A percentile compares a stretch with the other conserved stretches of the same genome.
Evolutionary conservation across 2,888 invertebrate genomes (phyloP).

Genomic region (Netelia inedita): DNA sequence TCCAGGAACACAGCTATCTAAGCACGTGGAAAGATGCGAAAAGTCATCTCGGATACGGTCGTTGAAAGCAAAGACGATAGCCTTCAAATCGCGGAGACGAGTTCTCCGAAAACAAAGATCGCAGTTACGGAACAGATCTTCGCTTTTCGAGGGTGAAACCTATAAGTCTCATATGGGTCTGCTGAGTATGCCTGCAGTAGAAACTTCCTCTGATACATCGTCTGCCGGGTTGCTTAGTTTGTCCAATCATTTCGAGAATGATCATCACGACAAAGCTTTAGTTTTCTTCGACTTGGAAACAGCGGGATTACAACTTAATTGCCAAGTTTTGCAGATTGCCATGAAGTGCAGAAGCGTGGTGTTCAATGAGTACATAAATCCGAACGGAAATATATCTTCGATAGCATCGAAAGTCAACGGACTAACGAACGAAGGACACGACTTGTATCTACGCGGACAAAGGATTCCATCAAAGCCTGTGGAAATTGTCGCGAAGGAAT

Average conservation of each 20-base stretch:
- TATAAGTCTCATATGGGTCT: slow-evolving; percentile 26
- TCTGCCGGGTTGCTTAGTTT: slow-evolving; percentile 7
- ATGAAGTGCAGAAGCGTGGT: slow-evolving; percentile 28
- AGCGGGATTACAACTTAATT: slow-evolving; percentile 38
- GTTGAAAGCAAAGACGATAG: neutral
- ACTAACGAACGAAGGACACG: slow-evolving; percentile 46
- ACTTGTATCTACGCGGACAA: slow-evolving; percentile 44
- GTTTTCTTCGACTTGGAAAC: slow-evolving; percentile 64
- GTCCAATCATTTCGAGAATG: neutral
- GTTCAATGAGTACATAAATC: slow-evolving; percentile 57
- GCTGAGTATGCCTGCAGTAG: slow-evolving; percentile 36
- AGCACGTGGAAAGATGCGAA: slow-evolving; percentile 24
- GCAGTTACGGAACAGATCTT: slow-evolving; percentile 18
- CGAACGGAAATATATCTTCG: slow-evolving; percentile 37
- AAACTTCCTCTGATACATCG: slow-evolving; percentile 17
- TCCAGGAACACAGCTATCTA: slow-evolving; percentile 29
- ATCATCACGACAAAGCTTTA: slow-evolving; percentile 19
- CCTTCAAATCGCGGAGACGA: slow-evolving; percentile 22
- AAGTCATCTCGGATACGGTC: slow-evolving; percentile 34
- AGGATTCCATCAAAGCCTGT: slow-evolving; percentile 41
- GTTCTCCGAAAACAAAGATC: slow-evolving; percentile 27
- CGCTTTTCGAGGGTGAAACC: slow-evolving; percentile 19
- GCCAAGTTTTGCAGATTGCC: slow-evolving; percentile 58
- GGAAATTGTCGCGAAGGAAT: slow-evolving; percentile 32
- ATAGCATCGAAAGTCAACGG: slow-evolving; percentile 51